Percentiles rank a stretch among this genome's conserved stretches.
Conservation (phyloP, 2,797 vertebrate species). For the Florisuga fusca region DNA sequence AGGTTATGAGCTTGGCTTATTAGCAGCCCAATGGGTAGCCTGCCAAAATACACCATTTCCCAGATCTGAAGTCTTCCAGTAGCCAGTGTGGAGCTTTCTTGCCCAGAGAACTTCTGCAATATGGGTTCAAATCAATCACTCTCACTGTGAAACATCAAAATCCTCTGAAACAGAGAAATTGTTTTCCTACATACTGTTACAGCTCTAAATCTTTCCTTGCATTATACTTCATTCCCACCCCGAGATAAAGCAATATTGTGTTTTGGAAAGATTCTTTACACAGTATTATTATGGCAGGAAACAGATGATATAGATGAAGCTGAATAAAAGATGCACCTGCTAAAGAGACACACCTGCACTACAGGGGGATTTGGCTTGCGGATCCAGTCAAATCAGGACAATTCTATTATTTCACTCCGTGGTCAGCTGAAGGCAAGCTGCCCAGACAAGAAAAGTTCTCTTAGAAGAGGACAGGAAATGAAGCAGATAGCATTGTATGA, state of each 20-base stretch:
- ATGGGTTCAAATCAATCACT: background rate
- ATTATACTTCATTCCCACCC: background rate
- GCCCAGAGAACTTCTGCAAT: background rate
- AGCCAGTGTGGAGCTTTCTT: background rate
- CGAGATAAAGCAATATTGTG: background rate
- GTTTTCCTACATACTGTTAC: background rate
- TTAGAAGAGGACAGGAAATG: background rate
- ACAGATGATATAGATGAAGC: background rate
- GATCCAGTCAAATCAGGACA: background rate
- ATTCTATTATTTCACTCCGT: background rate
- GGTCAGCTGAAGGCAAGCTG: background rate
- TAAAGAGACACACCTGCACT: background rate
- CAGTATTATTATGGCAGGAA: background rate
- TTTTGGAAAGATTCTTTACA: background rate
- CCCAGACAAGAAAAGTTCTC: background rate
- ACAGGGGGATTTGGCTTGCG: background rate
- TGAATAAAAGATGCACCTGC: constrained; percentile 22
- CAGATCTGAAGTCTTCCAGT: background rate
- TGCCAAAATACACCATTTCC: background rate
- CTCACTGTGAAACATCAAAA: background rate
- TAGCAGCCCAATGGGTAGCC: background rate
- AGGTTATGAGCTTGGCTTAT: background rate
- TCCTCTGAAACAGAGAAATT: background rate
- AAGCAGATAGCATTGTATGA: background rate
- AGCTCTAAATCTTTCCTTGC: background rate